Base-by-base conservation (phyloP, 2,888 invertebrate genomes). In the Synergus gifuensis region DNA sequence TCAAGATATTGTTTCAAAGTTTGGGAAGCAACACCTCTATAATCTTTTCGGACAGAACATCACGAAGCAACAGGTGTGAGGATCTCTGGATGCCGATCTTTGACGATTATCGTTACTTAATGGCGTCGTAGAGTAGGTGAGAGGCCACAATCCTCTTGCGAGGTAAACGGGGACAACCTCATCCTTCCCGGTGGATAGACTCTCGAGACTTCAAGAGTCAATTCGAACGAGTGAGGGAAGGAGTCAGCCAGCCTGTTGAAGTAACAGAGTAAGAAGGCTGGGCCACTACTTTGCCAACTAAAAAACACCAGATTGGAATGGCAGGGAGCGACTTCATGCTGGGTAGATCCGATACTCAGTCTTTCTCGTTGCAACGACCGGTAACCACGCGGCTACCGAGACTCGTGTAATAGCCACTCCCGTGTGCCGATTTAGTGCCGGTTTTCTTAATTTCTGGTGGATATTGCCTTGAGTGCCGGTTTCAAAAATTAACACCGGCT, bases 331-430 rank as follows among this genome's bases (percentile, higher is more conserved):
- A 83, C 78, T 83, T 82, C 73, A 82, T 76, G 79, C 83, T 64
- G 78, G 76, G 78, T 81, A 79, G 81, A 82, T 78, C 73, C 77
- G 85, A 86, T 88, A 87, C 85, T 89, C 91, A 91, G 91, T 91
- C 91, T 91, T 89, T 88, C 89, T 86, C 87, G 88, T 89, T 86
- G 85, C 87, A 87, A 89, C 89, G 89, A 83, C 86, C 88, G 87
- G 88, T 86, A 87, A 88, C 85, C 88, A 87, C 87, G 86, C 86
- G 84, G 69, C 80, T 69, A 69, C 69, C 54, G 54, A 73, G 54
- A 36, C 54, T 54, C 73, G 9, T 36, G 8, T 28, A 73, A 73
- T 36, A 54, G 73, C 73, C 73, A 73, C 73, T 73, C 54, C 73
- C 54, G 73, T 36, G n/a, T n/a, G 16, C 22, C 49, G 69, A 69